Base-by-base conservation (phyloP, 2,888 invertebrate genomes). In the Troides aeacus region DNA sequence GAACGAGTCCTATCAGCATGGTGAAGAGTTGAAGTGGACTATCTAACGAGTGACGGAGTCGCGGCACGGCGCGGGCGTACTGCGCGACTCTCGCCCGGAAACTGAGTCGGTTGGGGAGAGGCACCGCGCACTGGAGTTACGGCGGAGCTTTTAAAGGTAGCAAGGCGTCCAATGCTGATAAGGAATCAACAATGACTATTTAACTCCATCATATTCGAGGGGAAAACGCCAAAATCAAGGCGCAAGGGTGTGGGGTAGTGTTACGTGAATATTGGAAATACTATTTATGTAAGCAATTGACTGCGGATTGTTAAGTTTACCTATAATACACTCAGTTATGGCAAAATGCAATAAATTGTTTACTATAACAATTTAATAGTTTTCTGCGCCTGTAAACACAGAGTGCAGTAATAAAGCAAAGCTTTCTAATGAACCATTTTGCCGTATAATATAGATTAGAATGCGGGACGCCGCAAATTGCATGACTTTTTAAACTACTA, bases 1-100 rank as follows among this genome's bases (percentile, higher is more conserved):
- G 96, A 88, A 97, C 97, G 84, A 97, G 95, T 89, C 96, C 96
- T 94, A 97, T 97, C 94, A 97, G 93, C 97, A 97, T 97, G 88
- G 81, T 90, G 89, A 85, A 83, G 85, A 79, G 79, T 88, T 82
- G 78, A 80, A 88, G 87, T 90, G 85, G 84, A 87, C 92, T 92
- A 89, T 89, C 90, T 91, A 90, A 87, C 83, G 88, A 84, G 83
- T 84, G 85, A 89, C 83, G 81, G 87, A 89, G 88, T 87, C 90
- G 84, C 89, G 87, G 82, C 90, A 85, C 88, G 87, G 88, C 86
- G 88, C 93, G 91, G 90, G 94, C 93, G 93, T 88, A 89, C 91
- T 93, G 93, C 94, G 93, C 93, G 92, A 93, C 93, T 93, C 90
- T 93, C 90, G 94, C 92, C 94, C 94, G 92, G 92, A 91, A 91